Base-by-base conservation (phyloP, 1,140 invertebrate genomes). In the Proctacanthus coquilletti region DNA sequence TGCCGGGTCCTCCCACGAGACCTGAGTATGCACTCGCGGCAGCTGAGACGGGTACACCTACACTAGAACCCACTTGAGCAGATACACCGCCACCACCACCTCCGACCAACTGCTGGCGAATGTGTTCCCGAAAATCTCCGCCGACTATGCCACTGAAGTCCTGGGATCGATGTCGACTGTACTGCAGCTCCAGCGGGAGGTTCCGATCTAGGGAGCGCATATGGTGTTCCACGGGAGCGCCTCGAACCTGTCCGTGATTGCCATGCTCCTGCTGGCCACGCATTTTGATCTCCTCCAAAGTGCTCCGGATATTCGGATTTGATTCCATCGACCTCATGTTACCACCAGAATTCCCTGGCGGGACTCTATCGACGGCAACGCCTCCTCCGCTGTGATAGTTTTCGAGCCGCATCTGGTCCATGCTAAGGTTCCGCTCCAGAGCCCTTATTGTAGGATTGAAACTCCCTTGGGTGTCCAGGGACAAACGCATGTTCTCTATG, bases 171-270 rank as follows among this genome's bases (percentile, higher is more conserved):
- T 58, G 56, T 11, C 57, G 56, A 39, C 56, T 60, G 21, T 60
- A 60, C 40, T 60, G 57, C 39, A 60, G 21, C 21, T 60, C 57
- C 8, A 60, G 34, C 0, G 57, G 57, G 19, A 60, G 35, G 42
- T 58, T 60, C 2, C 57, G 53, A 34, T 60, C 57, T 25, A 60
- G 32, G 1, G 57, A 60, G 36, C 56, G 50, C 57, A 60, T 60
- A 21, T 60, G 55, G 39, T 60, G 52, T 37, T 60, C 56, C 0
- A 59, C 55, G 6, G 37, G n/a, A 23, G 51, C 53, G 20, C 55
- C 55, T 2, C 55, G 55, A 14, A 25, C 11, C 18, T 15, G 15
- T n/a, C 34, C 19, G 19, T 37, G 25, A 19, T 30, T 11, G 6
- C 9, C 9, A 5, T 32, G 52, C 23, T 53, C 49, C 11, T 52